Conservation (phyloP, 2,888 invertebrate genomes). For the Cephus runcator region DNA sequence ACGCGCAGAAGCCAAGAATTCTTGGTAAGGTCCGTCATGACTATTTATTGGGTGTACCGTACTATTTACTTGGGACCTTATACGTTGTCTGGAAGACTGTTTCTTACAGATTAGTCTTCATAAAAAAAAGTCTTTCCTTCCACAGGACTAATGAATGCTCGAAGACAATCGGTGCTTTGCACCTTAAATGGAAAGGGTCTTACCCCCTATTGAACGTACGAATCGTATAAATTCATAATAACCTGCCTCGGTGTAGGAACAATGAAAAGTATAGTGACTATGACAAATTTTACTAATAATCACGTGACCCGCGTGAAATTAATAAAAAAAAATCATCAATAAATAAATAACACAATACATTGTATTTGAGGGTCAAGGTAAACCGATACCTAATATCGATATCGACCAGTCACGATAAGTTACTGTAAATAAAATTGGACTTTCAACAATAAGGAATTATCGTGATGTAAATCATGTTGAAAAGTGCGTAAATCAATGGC, state of each 20-base stretch:
- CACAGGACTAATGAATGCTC: neutral
- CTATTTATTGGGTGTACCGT: neutral
- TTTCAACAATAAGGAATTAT: neutral
- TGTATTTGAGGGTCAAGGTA: neutral
- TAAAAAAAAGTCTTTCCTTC: neutral
- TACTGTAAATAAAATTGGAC: neutral
- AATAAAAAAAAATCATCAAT: neutral
- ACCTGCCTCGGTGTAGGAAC: neutral
- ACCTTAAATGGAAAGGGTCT: neutral
- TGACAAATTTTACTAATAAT: neutral
- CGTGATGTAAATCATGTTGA: neutral
- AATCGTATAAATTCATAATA: neutral
- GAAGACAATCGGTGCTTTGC: neutral
- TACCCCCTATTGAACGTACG: neutral
- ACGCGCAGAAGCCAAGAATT: slow-evolving; percentile 14
- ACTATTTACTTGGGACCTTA: neutral
- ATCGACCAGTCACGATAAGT: neutral
- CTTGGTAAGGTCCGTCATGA: neutral
- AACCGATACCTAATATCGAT: neutral
- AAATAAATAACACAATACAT: neutral
- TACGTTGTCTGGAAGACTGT: neutral
- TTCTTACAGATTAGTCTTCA: neutral
- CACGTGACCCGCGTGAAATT: neutral
- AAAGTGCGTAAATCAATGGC: neutral
- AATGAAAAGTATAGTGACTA: neutral